Conservation (phyloP, 1,140 invertebrate species). For the Lordiphosa mommai region DNA sequence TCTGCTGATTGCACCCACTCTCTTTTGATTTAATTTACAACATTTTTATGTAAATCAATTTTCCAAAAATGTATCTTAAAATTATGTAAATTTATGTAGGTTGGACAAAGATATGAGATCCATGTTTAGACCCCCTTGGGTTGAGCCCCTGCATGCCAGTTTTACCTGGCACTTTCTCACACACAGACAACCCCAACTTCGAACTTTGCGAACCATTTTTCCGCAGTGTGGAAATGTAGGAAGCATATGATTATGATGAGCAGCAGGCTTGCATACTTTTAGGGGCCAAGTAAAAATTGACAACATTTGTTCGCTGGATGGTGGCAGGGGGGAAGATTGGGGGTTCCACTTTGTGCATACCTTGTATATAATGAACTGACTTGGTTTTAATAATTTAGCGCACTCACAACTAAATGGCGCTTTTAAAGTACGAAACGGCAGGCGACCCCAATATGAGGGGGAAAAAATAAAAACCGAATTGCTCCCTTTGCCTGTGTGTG, state of each 20-base stretch:
- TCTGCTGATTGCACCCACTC: too few relatives aligned
- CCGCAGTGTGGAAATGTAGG: constrained; percentile 9
- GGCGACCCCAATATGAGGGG: constrained; percentile 54
- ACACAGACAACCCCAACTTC: constrained; percentile 6
- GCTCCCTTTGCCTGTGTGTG: constrained; percentile 17
- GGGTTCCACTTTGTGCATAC: constrained; percentile 57
- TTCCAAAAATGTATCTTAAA: too few relatives aligned
- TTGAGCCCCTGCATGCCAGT: not conserved
- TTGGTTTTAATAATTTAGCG: constrained; percentile 71
- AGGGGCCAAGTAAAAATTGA: constrained; percentile 44
- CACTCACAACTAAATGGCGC: constrained; percentile 62
- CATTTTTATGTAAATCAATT: too few relatives aligned
- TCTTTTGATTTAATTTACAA: too few relatives aligned
- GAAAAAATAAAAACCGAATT: constrained; percentile 23
- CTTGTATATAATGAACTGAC: constrained; percentile 65
- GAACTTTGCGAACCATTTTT: constrained; percentile 6
- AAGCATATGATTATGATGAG: constrained; percentile 65
- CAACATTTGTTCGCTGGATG: constrained; percentile 34
- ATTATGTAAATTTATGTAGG: not conserved
- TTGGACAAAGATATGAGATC: not conserved
- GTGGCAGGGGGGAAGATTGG: not conserved
- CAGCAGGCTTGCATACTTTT: constrained; percentile 46
- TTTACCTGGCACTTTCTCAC: not conserved
- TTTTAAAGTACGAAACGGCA: constrained; percentile 67
- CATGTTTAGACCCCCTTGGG: not conserved